Evolutionary conservation across 2,113 vertebrate genomes (phyloP), one percentile per base, ranked within the genome.

Genomic region (Machaerirhynchus nigripectus): DNA sequence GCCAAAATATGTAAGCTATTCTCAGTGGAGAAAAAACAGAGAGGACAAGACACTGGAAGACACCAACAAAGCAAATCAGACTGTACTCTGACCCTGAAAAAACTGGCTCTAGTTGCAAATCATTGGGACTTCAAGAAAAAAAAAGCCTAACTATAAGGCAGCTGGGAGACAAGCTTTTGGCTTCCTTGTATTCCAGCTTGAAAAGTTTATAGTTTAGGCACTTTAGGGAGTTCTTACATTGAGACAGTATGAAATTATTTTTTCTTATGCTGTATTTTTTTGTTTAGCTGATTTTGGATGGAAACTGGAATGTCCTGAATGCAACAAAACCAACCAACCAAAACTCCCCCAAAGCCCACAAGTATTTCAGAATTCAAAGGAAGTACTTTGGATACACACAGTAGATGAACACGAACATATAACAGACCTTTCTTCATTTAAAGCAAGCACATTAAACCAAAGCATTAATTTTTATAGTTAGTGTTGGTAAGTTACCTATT

Each of bases 221-320:
- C 82, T 78, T 64, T 4, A 9, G 78, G 67, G 85, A 84, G 49
- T 11, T 91, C 59, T 87, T 75, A 87, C 65, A 63, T 63, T 59
- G 68, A 84, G 64, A 93, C 37, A 42, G 52, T 31, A 90, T 82
- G 64, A 82, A 71, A 22, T 67, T 19, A 37, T 37, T 93, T 92
- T 85, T 70, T 67, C 83, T 80, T 80, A 69, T 3, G 5, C 18
- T 55, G 28, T 67, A 55, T 42, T 63, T 94, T 94, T 93, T 56
- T 87, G n/a, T 84, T 88, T 52, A 67, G 82, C 46, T 92, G 67
- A 93, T 84, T 95, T 92, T 95, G 90, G 88, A 96, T 74, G 23
- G 46, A 90, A 93, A 76, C 8, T 65, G 82, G 75, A 88, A 92
- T 96, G 79, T 35, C 71, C 63, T 80, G 44, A 97, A 87, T 24